Base-by-base conservation (phyloP, 92 coral and sea anemone genomes). In the Parazoanthus atlanticus region DNA sequence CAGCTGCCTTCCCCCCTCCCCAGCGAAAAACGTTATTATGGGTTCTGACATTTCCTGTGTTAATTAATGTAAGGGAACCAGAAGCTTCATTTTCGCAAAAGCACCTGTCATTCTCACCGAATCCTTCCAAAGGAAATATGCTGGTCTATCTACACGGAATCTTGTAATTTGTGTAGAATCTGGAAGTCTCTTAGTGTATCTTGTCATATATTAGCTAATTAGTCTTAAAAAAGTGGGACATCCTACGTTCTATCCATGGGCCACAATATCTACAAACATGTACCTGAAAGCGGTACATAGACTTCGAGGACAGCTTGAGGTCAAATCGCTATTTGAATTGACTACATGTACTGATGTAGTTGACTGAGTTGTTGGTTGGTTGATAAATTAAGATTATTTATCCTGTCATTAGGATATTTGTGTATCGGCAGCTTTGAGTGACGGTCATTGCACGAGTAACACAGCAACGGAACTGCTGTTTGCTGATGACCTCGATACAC, bases 401-500 rank as follows among this genome's bases (percentile, higher is more conserved):
- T 30, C 6, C 16, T 33, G 46, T 75, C 79, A 34, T 34, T 21
- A 75, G 79, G 79, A 74, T 56, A 10, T 17, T 74, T 34, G 78
- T 30, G 12, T 6, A 70, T 7, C 16, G 17, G 74, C 19, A 28
- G 32, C 32, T 70, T 28, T 71, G 38, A 15, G 19, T 71, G 76
- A 32, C 79, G 34, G 29, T 8, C 9, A 75, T 33, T 11, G 79
- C 25, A 21, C 52, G 28, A 36, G 52, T 36, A 75, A 34, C 16
- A 74, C 78, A 74, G 43, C 47, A 74, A 40, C 78, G 9, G 46
- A 75, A 36, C 79, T 75, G 40, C 6, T 75, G 11, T 75, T 75
- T 75, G 79, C 49, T 21, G 79, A 75, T 75, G 79, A 75, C 34
- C 79, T 75, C 12, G 30, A 75, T 36, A 32, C 79, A 36, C 43